These are phyloP conservation scores for Lasioglossum calceatum DNA, from an alignment of 2,888 invertebrate species.

Conservation along the genomic window DNA sequence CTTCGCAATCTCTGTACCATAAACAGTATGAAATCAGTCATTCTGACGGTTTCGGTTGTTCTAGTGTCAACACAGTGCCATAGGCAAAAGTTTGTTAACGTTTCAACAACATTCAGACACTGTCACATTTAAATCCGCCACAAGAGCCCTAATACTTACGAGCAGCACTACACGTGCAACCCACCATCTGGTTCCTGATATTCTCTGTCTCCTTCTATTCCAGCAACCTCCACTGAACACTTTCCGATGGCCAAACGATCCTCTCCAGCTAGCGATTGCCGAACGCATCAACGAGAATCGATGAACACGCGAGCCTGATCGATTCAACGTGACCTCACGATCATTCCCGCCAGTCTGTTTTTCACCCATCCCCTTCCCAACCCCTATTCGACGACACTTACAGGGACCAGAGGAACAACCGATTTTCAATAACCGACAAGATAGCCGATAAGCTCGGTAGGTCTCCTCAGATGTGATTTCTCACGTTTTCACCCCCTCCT, in stretches of 20 bases:
- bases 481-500: constrained; percentile 54
- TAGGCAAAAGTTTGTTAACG: background rate
- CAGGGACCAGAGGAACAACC: constrained; percentile 18
- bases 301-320: constrained; percentile 24
- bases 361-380: background rate
- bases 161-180: background rate
- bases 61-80: no score
- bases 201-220: constrained; percentile 4
- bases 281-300: constrained; percentile 53
- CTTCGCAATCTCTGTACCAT: no score
- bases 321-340: constrained; percentile 34
- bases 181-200: background rate
- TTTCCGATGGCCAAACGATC: constrained; percentile 39
- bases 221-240: constrained; percentile 22
- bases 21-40: no score
- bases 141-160: background rate
- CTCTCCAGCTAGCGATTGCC: constrained; percentile 10
- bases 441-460: constrained; percentile 63
- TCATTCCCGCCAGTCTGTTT: constrained; percentile 38
- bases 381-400: constrained; percentile 33
- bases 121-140: background rate
- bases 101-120: background rate
- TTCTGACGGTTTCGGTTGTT: no score
- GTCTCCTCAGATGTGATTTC: constrained; percentile 64
- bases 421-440: constrained; percentile 70